Evolutionary conservation across 2,888 invertebrate genomes (phyloP).

Genomic region (Lapara coniferarum): DNA sequence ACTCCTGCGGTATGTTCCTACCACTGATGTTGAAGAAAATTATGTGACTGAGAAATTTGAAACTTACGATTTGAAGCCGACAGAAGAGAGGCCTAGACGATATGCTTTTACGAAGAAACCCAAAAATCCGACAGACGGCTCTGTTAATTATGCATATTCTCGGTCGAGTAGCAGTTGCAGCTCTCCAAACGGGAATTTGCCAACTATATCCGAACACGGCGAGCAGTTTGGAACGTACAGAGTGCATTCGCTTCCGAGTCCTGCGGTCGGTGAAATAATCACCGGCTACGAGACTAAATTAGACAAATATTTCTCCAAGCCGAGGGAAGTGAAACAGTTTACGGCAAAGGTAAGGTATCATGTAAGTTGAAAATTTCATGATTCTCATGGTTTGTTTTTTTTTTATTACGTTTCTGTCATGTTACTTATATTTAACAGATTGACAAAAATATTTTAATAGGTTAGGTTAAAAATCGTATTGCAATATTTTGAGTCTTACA

Average conservation of each 20-base stretch:
- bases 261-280: slow-evolving; percentile 51
- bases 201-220: slow-evolving; percentile 74
- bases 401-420: not conserved
- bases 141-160: slow-evolving; percentile 74
- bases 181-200: slow-evolving; percentile 73
- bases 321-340: slow-evolving; percentile 66
- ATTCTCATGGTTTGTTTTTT: slow-evolving; percentile 25
- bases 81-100: slow-evolving; percentile 65
- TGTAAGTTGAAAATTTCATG: slow-evolving; percentile 48
- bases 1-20: slow-evolving; percentile 72
- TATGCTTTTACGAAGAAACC: slow-evolving; percentile 74
- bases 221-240: slow-evolving; percentile 72
- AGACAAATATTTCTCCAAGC: slow-evolving; percentile 74
- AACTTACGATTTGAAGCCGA: slow-evolving; percentile 70
- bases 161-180: slow-evolving; percentile 76
- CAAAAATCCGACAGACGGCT: slow-evolving; percentile 74
- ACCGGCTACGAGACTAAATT: slow-evolving; percentile 67
- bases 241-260: slow-evolving; percentile 53
- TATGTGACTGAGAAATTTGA: slow-evolving; percentile 74
- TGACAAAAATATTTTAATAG: no score
- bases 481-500: no score
- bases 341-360: slow-evolving; percentile 68
- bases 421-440: not conserved
- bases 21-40: slow-evolving; percentile 71
- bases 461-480: no score